Evolutionary conservation across 2,888 invertebrate species (phyloP), one percentile per base, ranked within the genome.

Genomic region (Troides aeacus): DNA sequence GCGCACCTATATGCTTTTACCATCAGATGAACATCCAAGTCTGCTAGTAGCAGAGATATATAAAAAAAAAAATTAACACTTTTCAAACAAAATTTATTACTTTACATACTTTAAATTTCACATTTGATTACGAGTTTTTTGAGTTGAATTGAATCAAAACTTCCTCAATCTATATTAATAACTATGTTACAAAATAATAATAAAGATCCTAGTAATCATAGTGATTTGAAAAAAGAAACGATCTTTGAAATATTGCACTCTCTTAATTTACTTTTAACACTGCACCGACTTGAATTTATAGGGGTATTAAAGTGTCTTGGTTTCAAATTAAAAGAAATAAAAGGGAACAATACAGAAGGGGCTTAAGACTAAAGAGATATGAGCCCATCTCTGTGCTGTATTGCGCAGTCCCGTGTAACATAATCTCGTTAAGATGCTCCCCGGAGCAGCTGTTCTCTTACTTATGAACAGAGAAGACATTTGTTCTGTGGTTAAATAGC

Each of bases 371-470:
- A 73, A 72, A 72, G 73, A 77, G 77, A 79, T 80, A 76, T 79
- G 75, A 73, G 73, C 73, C 75, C 73, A 71, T 78, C 71, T 71
- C 70, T 70, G 70, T 71, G 72, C 72, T 68, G 67, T 72, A 69
- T 72, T 74, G 71, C 73, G 63, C 71, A 66, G 71, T 74, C 71
- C 73, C 59, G 64, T 73, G 75, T 76, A 78, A 78, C 75, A 77
- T 79, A 81, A 81, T 82, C 80, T 77, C 73, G 77, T 80, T 80
- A 78, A 74, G 75, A 76, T 75, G 75, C 72, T 71, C 72, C 74
- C 71, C 71, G 73, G 71, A 72, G 72, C 76, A 76, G 74, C 76
- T 80, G 81, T 77, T 79, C 76, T 74, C 75, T 74, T 74, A 71
- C 71, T 73, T 72, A 73, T 71, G 71, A 73, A 71, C 71, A 65